Percentiles rank a stretch among this genome's conserved stretches.
Evolutionary conservation across 1,140 invertebrate genomes (phyloP).

Genomic region (Tribolium castaneum): DNA sequence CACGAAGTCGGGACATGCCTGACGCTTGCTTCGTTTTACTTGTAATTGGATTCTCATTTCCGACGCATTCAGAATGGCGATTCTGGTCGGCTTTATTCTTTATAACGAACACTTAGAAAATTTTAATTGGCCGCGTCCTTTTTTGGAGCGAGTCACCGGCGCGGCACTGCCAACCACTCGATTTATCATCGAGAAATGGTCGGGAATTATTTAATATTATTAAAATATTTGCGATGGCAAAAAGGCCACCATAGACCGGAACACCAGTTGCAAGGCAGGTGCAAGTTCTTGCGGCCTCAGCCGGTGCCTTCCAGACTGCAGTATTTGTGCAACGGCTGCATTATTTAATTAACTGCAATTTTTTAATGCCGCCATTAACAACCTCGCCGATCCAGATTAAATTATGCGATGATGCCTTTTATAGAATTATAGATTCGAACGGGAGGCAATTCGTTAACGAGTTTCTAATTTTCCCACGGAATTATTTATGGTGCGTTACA

Average conservation of each 20-base stretch:
- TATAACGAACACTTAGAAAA: constrained; percentile 61
- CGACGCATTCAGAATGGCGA: constrained; percentile 62
- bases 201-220: constrained; percentile 61
- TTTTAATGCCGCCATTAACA: constrained; percentile 56
- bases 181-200: constrained; percentile 56
- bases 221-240: constrained; percentile 59
- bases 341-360: constrained; percentile 59
- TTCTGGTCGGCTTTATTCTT: constrained; percentile 60
- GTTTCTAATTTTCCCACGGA: constrained; percentile 57
- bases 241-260: constrained; percentile 51
- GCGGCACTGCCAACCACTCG: constrained; percentile 1
- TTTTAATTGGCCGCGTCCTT: constrained; percentile 61
- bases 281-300: constrained; percentile 54
- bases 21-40: constrained; percentile 58
- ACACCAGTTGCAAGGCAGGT: constrained; percentile 55
- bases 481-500: constrained; percentile 10
- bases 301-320: constrained; percentile 55
- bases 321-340: constrained; percentile 53
- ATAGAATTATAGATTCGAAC: constrained; percentile 50
- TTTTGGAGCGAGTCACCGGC: constrained; percentile 49
- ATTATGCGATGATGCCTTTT: constrained; percentile 53
- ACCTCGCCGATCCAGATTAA: constrained; percentile 52
- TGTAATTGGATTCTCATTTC: constrained; percentile 63
- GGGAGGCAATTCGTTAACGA: constrained; percentile 50
- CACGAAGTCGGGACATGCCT: constrained; percentile 59